Evolutionary conservation across 2,797 vertebrate species (phyloP), one percentile per base, ranked within the genome.

Genomic region (Craterocephalus amniculus): DNA sequence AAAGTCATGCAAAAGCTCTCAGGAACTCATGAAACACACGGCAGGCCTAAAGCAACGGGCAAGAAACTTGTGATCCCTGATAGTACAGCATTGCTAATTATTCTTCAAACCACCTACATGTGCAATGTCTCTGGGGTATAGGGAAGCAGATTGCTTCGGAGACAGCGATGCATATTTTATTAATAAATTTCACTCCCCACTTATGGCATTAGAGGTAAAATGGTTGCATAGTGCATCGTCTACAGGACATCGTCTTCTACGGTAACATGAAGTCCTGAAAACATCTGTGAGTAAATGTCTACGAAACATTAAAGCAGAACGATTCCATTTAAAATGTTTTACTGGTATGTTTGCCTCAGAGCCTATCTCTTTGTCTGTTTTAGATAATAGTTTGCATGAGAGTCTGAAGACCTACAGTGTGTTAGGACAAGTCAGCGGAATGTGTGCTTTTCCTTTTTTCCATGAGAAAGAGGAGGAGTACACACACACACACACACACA

Each of bases 151-250:
- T 27, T 58, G 65, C 72, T 66, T 48, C 56, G 63, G 61, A 88
- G 80, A 86, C 85, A 20, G 67, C 3, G 7, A 7, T 32, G 16
- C 67, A 82, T 87, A 66, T 87, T 87, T 90, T 87, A 84, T 89
- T 89, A 43, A 89, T 87, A 51, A 67, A 59, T 26, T 49, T 75
- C 69, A n/a, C 52, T 64, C 76, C 27, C 52, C 74, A 57, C 55
- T 81, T 78, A 72, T 49, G 61, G 54, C 62, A 70, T 83, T 61
- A 76, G 72, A 81, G 35, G 62, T 70, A 55, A 81, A 63, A 82
- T 58, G 35, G 24, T 57, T 86, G 75, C 79, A 89, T 88, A 63
- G 88, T 83, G 68, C 68, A 89, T 51, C 24, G 13, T 6, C 16
- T 49, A 75, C 13, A 4, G 22, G 14, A 27, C 16, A 16, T 74